Percentiles rank a stretch among this genome's conserved stretches.
phyloP scores from a whole-genome alignment of 2,113 vertebrate species.

The Tursiops truncatus region DNA sequence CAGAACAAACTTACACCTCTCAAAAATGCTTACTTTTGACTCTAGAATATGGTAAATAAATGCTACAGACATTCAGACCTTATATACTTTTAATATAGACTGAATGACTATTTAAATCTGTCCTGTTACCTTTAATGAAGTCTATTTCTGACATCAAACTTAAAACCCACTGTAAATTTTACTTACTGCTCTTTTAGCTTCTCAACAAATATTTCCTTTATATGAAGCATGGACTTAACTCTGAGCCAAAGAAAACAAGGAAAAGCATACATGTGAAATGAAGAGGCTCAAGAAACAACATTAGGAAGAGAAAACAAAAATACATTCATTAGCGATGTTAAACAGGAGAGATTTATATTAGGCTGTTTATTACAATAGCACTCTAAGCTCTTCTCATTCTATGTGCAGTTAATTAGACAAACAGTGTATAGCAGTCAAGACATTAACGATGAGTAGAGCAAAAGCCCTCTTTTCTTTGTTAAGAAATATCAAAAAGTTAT shows the following conservation, averaged over 20 bases:
- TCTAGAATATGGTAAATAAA: slow-evolving; percentile 22
- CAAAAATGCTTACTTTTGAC: slow-evolving; percentile 22
- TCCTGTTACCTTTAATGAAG: not conserved
- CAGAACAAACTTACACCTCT: slow-evolving; percentile 33
- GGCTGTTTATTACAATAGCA: not conserved
- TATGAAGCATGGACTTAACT: not conserved
- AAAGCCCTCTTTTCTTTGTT: not conserved
- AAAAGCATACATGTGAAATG: not conserved
- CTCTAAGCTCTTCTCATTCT: not conserved
- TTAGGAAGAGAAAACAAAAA: not conserved
- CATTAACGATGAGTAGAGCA: not conserved
- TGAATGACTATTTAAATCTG: not conserved
- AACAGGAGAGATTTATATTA: not conserved
- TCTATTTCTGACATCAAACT: not conserved
- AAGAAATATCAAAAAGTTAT: slow-evolving; percentile 25
- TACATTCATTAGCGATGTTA: not conserved
- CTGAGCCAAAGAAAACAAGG: not conserved
- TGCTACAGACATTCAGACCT: not conserved
- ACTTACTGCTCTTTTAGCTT: not conserved
- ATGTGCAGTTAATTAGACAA: not conserved
- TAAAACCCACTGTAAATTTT: not conserved
- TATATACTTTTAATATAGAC: not conserved
- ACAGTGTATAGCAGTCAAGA: not conserved
- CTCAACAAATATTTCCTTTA: slow-evolving; percentile 21
- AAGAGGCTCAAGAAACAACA: not conserved